Conservation (phyloP, 2,888 invertebrate species). For the Coronaproctus castanopsis region DNA sequence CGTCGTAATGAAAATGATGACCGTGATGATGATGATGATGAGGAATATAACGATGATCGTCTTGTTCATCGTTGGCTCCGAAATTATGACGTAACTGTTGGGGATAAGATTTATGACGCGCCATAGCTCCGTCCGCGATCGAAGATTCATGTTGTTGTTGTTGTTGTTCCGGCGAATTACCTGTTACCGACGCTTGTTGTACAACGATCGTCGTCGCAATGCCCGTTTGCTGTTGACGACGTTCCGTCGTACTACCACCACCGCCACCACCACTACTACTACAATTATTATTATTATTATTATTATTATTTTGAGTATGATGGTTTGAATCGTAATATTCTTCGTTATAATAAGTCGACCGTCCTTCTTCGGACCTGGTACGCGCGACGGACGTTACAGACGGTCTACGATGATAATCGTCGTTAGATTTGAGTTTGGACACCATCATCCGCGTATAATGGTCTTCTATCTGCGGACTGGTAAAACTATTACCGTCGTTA, state of each 20-base stretch:
- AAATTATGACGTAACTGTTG: background rate
- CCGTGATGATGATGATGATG: background rate
- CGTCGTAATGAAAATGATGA: background rate
- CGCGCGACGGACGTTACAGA: background rate
- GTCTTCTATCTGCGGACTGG: too few species aligned
- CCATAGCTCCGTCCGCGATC: too few species aligned
- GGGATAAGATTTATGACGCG: too few species aligned
- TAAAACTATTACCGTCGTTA: background rate
- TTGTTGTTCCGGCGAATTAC: conserved; percentile 20
- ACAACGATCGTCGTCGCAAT: conserved; percentile 20
- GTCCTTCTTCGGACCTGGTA: conserved; percentile 4
- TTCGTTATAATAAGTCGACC: too few species aligned
- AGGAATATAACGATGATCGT: background rate
- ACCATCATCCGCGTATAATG: too few species aligned
- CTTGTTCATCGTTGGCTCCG: background rate
- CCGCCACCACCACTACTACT: too few species aligned
- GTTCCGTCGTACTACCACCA: background rate
- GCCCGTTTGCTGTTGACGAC: background rate
- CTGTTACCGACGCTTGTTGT: conserved; percentile 21
- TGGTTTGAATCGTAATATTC: too few species aligned
- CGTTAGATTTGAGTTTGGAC: background rate
- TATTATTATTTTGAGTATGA: too few species aligned
- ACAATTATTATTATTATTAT: conserved; percentile 13
- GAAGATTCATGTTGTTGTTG: conserved; percentile 6
- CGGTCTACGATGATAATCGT: too few species aligned